A percentile compares a stretch with the other conserved stretches of the same genome.
Conservation (phyloP, 2,888 invertebrate species). For the Prionchulus punctatus region DNA sequence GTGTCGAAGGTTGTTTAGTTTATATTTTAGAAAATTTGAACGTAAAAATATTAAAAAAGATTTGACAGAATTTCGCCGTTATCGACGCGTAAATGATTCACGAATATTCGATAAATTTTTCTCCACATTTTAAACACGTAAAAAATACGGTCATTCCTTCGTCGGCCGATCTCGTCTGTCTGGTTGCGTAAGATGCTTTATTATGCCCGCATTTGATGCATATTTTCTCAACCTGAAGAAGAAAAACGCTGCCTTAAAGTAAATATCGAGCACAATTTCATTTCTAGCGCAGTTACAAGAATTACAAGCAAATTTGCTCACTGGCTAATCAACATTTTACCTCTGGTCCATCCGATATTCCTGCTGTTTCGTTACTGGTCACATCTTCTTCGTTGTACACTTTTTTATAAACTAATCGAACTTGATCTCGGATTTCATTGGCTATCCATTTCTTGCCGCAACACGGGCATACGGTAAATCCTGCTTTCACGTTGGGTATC, state of each 20-base stretch:
- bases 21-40: too few relatives aligned
- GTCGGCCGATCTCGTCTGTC: slow-evolving; percentile 88
- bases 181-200: slow-evolving; percentile 82
- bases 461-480: not conserved
- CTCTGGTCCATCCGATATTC: not conserved
- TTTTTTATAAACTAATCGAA: not conserved
- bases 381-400: not conserved
- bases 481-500: not conserved
- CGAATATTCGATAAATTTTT: slow-evolving; percentile 30
- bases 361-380: too few relatives aligned
- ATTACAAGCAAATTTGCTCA: not conserved
- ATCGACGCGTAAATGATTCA: too few relatives aligned
- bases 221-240: not conserved
- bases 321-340: not conserved
- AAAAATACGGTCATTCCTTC: slow-evolving; percentile 99
- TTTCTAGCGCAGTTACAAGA: not conserved
- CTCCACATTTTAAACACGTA: slow-evolving; percentile 82
- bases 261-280: not conserved
- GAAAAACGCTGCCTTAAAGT: not conserved
- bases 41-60: too few relatives aligned
- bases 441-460: not conserved
- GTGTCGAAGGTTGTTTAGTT: too few relatives aligned
- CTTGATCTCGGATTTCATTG: not conserved
- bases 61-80: too few relatives aligned
- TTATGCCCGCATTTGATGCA: slow-evolving; percentile 50